Evolutionary conservation across 2,113 vertebrate genomes (phyloP).

Genomic region (Isurus oxyrinchus): DNA sequence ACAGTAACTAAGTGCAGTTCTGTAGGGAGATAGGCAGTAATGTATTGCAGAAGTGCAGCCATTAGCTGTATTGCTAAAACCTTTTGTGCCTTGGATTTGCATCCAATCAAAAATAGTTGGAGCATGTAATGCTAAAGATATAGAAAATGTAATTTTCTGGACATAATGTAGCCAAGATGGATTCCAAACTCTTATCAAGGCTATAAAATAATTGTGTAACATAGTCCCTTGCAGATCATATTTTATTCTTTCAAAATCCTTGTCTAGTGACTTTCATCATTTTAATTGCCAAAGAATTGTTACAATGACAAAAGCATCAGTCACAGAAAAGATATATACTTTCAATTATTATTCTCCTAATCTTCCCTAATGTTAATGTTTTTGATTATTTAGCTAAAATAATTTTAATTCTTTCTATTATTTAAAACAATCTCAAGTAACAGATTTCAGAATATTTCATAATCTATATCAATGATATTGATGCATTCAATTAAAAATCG

Average conservation of each 20-base stretch:
- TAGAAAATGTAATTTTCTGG: neutral
- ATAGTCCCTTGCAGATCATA: neutral
- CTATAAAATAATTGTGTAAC: neutral
- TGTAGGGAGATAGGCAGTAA: neutral
- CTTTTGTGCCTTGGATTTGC: neutral
- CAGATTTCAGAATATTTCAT: neutral
- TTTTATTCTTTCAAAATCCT: neutral
- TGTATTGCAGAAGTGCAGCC: neutral
- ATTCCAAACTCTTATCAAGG: neutral
- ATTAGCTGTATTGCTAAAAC: neutral
- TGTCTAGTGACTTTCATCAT: neutral
- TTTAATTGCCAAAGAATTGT: neutral
- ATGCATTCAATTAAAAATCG: neutral
- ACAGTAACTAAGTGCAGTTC: neutral
- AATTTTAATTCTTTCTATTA: neutral
- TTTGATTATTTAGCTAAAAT: neutral
- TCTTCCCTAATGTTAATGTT: neutral
- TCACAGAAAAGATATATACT: neutral
- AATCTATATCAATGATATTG: neutral
- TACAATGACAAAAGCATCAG: neutral
- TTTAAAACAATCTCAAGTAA: neutral
- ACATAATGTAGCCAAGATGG: neutral
- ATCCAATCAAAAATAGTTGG: neutral
- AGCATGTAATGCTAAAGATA: neutral
- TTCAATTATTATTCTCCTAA: neutral